Base-by-base conservation (phyloP, 2,113 vertebrate genomes). In the Anarhynchus alexandrinus region DNA sequence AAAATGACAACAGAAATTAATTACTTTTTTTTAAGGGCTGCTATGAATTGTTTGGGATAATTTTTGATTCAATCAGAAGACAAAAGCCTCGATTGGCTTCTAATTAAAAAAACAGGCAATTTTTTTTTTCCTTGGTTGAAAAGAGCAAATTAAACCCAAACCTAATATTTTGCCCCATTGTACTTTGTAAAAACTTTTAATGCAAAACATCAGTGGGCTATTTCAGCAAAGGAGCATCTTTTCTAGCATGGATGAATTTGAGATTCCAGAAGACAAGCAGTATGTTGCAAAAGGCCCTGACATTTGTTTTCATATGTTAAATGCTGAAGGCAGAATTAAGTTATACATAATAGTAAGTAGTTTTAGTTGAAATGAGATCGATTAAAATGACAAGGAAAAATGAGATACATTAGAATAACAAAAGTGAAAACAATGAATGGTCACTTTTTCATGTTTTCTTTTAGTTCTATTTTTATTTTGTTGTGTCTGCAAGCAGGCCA, bases 171-270 rank as follows among this genome's bases (percentile, higher is more conserved):
- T 47, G 10, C 18, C 3, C 11, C 8, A 18, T 3, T 54, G 8
- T 66, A 36, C 38, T 79, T 57, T 8, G 5, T 59, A 30, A 84
- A 67, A 77, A 16, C 2, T 21, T 57, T 4, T 43, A 5, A 52
- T 15, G 6, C 2, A 67, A 76, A 59, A 30, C 0, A 1, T 67
- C 40, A 40, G 9, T 9, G 34, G 11, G 2, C 6, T 72, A 1
- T 79, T 82, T 82, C 27, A 87, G 19, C 11, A 76, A 74, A 84
- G 6, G 25, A 76, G 2, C 2, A 1, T 42, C 5, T 78, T 42
- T 91, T 74, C 45, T 38, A 42, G 4, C 4, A 18, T 1, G 2
- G 13, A 30, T 57, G 25, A 61, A 69, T 32, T 16, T 64, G 57
- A 79, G 23, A 57, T 57, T 76, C 10, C 14, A 26, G 12, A 57